phyloP scores from a whole-genome alignment of 2,888 invertebrate species.

The Cabera pusaria region DNA sequence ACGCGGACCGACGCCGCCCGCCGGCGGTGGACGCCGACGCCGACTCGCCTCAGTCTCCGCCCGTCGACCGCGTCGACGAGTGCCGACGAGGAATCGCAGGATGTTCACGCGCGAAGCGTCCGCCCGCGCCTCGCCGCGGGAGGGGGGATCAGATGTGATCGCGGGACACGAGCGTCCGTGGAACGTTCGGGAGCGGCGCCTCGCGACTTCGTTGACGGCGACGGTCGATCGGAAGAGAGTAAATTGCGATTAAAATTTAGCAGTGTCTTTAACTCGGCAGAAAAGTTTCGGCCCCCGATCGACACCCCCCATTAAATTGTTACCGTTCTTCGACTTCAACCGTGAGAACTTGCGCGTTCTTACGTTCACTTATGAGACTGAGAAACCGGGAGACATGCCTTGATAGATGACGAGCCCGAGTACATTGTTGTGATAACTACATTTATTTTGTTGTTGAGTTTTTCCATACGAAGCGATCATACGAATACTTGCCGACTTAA shows the following conservation, averaged over 20 bases:
- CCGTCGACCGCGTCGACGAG: constrained; percentile 45
- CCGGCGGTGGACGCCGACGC: constrained; percentile 49
- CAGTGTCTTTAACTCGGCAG: background rate
- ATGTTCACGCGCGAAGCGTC: constrained; percentile 52
- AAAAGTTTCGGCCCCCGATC: constrained; percentile 9
- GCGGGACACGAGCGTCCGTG: constrained; percentile 30
- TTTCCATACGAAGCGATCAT: background rate
- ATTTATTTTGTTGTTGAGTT: no score
- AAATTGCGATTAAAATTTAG: constrained; percentile 3
- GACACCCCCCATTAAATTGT: constrained; percentile 18
- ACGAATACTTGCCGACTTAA: no score
- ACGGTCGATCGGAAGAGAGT: background rate
- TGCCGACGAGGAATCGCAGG: constrained; percentile 43
- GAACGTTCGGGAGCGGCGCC: constrained; percentile 42
- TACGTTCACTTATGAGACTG: constrained; percentile 32
- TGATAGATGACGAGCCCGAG: constrained; percentile 12
- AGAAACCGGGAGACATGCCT: constrained; percentile 35
- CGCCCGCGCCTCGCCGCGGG: constrained; percentile 16
- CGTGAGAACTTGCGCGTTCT: constrained; percentile 12
- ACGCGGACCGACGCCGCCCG: constrained; percentile 31
- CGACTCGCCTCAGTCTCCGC: constrained; percentile 45
- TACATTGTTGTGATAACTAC: constrained; percentile 10
- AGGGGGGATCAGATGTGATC: constrained; percentile 39
- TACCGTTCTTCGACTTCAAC: constrained; percentile 20
- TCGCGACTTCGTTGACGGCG: constrained; percentile 5